Conservation (phyloP, 2,888 invertebrate species). For the Podotricha telesiphe region DNA sequence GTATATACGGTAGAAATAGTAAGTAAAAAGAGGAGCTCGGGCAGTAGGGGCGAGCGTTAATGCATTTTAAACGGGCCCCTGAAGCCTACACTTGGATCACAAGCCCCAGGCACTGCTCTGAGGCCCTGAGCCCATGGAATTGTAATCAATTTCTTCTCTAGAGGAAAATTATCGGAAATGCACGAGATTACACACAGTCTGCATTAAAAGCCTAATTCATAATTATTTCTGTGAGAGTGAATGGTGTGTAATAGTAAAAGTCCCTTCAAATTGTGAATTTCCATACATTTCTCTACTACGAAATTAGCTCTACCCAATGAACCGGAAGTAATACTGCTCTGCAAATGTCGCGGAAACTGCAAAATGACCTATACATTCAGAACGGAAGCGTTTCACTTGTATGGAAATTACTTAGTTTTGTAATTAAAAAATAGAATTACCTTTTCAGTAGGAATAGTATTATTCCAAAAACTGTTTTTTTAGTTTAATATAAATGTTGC, state of each 20-base stretch:
- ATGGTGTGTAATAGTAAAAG: background rate
- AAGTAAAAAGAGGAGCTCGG: no score
- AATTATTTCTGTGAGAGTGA: background rate
- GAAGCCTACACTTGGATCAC: no score
- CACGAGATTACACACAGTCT: background rate
- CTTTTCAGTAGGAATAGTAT: no score
- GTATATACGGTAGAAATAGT: no score
- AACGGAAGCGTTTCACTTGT: background rate
- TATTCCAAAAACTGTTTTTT: no score
- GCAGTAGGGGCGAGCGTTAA: no score
- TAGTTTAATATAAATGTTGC: no score
- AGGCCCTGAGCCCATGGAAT: no score
- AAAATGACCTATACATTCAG: constrained; percentile 34
- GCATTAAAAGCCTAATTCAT: background rate
- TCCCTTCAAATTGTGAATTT: constrained; percentile 29
- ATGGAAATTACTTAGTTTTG: constrained; percentile 16
- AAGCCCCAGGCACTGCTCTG: no score
- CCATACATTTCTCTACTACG: constrained; percentile 39
- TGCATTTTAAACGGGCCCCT: no score
- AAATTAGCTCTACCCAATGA: constrained; percentile 46
- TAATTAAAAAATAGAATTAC: background rate
- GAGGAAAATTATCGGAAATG: no score
- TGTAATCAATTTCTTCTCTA: no score
- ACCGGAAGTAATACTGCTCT: constrained; percentile 47
- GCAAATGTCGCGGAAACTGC: constrained; percentile 45